Base-by-base conservation (phyloP, 23 tunicate genomes). In the Botrylloides violaceus region DNA sequence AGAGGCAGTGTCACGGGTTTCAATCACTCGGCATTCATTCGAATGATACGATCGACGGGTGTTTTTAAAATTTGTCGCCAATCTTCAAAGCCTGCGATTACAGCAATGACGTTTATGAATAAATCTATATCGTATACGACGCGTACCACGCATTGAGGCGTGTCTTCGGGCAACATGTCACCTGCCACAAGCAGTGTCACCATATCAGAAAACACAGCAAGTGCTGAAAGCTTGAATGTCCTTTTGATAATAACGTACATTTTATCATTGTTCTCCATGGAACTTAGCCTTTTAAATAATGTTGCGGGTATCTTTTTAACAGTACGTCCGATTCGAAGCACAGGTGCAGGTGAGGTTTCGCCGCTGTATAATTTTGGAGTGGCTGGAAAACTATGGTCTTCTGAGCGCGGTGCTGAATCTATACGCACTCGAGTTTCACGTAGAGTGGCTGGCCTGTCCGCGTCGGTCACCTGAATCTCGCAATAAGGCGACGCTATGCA, bases 101-200 rank as follows among this genome's bases (percentile, higher is more conserved):
- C 70, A 9, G 70, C 70, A 29, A 63, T 31, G 36, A 63, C 70
- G 70, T 63, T 63, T 63, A 63, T 63, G 35, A 63, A 28, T 28
- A 63, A 31, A 28, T 63, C 70, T 31, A 63, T 29, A 31, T 63
- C 70, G 33, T 63, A 63, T 3, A 63, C 34, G 4, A 63, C 70
- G 26, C 70, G 32, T 3, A 63, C 36, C 3, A 63, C 9, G 35
- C 33, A 63, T 28, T 63, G 70, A 12, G 70, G 70, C 3, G 33
- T 28, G 70, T 63, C 18, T 7, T 28, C 33, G 20, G 70, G 70
- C 32, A 63, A 3, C 3, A 63, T 21, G 19, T 33, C 9, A 25
- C 70, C 70, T 3, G 33, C 70, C 36, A 63, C 34, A 21, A 63
- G 5, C 34, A 63, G n/a, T 19, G 70, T 63, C 7, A 33, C 33